A percentile compares a stretch with the other conserved stretches of the same genome.
These are phyloP conservation scores for Colistium nudipinnis DNA, from an alignment of 2,113 vertebrate species.

Conservation along the genomic window DNA sequence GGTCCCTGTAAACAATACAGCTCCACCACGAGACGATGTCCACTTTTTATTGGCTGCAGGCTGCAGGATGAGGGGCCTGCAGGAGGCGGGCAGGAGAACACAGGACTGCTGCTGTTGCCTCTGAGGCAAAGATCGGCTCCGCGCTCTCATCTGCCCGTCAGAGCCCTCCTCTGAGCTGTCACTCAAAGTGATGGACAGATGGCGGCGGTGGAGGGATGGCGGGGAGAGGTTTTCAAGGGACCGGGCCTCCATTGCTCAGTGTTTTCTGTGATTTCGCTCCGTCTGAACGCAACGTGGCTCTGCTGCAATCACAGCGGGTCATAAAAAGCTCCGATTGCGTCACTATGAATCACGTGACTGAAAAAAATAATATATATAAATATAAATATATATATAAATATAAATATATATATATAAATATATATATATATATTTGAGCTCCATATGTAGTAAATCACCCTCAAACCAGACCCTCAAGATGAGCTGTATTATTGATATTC, in stretches of 20 bases:
- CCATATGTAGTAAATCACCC: too few species aligned
- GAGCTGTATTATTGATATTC: too few species aligned
- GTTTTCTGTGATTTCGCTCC: conserved; percentile 21
- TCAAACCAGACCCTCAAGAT: too few species aligned
- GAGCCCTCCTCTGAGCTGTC: conserved; percentile 72
- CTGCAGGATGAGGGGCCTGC: conserved; percentile 42
- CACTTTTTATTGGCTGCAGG: conserved; percentile 56
- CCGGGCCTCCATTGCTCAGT: conserved; percentile 23
- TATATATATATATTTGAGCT: too few species aligned
- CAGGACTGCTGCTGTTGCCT: conserved; percentile 77
- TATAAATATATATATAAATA: too few species aligned
- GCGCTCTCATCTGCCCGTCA: conserved; percentile 78
- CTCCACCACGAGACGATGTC: conserved; percentile 38
- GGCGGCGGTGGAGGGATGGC: conserved; percentile 33
- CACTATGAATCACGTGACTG: not conserved
- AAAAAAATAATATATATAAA: too few species aligned
- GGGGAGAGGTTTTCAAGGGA: conserved; percentile 43
- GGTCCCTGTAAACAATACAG: conserved; percentile 26
- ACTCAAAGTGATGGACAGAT: conserved; percentile 72
- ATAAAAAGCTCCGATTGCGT: conserved; percentile 24
- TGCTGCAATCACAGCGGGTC: conserved; percentile 8
- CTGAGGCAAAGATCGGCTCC: conserved; percentile 76
- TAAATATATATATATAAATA: too few species aligned
- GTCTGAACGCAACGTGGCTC: conserved; percentile 12
- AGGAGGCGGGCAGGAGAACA: conserved; percentile 74